Evolutionary conservation across 2,113 vertebrate species (phyloP).

Genomic region (Trichechus manatus): DNA sequence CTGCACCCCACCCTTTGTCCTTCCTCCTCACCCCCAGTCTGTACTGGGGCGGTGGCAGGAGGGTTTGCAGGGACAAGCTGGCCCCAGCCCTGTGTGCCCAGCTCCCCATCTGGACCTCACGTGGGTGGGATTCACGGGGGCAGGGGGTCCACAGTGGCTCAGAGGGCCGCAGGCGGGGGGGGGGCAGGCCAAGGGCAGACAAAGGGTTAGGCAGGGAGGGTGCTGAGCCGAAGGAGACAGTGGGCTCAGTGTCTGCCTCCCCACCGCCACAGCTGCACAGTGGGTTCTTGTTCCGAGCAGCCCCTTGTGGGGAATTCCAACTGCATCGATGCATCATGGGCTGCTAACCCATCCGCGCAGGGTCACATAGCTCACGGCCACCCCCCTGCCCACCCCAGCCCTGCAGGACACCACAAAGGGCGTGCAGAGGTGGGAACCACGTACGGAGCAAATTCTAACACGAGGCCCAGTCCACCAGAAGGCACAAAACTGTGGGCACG

Average conservation of each 20-base stretch:
- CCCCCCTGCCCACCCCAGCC: neutral
- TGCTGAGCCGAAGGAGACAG: slow-evolving; percentile 48
- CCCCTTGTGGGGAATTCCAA: neutral
- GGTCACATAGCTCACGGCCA: neutral
- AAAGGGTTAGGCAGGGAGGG: slow-evolving; percentile 58
- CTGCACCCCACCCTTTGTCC: neutral
- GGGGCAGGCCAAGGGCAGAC: slow-evolving; percentile 25
- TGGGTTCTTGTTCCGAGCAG: slow-evolving; percentile 75
- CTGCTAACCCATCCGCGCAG: neutral
- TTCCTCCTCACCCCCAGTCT: neutral
- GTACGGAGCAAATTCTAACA: no score
- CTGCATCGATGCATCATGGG: neutral
- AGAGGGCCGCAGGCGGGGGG: neutral
- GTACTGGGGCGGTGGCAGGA: neutral
- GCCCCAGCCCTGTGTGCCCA: neutral
- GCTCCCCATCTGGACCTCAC: neutral
- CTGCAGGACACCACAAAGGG: neutral
- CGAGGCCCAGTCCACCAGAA: neutral
- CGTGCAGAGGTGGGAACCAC: neutral
- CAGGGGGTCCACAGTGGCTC: neutral
- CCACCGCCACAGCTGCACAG: slow-evolving; percentile 45
- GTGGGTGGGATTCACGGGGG: slow-evolving; percentile 34
- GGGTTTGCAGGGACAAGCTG: neutral
- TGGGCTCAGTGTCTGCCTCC: slow-evolving; percentile 70
- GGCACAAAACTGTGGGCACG: neutral